These are phyloP conservation scores for Tribolium castaneum DNA, from an alignment of 1,140 invertebrate genomes.

Conservation along the genomic window DNA sequence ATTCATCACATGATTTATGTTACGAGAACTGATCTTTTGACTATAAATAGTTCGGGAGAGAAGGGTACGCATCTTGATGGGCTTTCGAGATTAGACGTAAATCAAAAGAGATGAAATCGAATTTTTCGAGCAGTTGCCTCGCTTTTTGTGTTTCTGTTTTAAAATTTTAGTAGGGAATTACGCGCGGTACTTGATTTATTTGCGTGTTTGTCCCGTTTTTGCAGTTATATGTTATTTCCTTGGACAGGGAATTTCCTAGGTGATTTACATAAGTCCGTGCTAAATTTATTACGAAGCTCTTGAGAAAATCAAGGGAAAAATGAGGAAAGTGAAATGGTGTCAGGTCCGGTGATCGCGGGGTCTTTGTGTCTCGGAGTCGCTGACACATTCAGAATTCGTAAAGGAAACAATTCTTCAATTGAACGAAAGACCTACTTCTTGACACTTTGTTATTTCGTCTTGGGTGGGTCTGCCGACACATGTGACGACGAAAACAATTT, in stretches of 20 bases:
- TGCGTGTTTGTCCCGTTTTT: slow-evolving; percentile 50
- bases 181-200: slow-evolving; percentile 47
- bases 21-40: not conserved
- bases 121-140: slow-evolving; percentile 27
- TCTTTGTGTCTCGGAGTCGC: not conserved
- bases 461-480: not conserved
- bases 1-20: slow-evolving; percentile 42
- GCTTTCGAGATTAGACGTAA: slow-evolving; percentile 36
- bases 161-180: slow-evolving; percentile 47
- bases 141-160: slow-evolving; percentile 36
- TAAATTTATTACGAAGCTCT: slow-evolving; percentile 38
- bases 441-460: not conserved
- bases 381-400: not conserved
- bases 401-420: not conserved
- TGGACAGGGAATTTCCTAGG: slow-evolving; percentile 35
- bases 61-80: slow-evolving; percentile 25
- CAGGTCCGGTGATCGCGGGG: not conserved
- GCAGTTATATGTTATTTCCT: slow-evolving; percentile 34
- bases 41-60: slow-evolving; percentile 34
- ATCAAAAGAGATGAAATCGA: slow-evolving; percentile 12
- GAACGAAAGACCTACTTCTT: not conserved
- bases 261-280: slow-evolving; percentile 37
- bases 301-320: slow-evolving; percentile 8
- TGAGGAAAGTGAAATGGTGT: not conserved
- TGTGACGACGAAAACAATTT: not conserved